A percentile compares a stretch with the other conserved stretches of the same genome.
These are phyloP conservation scores for Orthosia gracilis DNA, from an alignment of 2,888 invertebrate species.

Conservation along the genomic window DNA sequence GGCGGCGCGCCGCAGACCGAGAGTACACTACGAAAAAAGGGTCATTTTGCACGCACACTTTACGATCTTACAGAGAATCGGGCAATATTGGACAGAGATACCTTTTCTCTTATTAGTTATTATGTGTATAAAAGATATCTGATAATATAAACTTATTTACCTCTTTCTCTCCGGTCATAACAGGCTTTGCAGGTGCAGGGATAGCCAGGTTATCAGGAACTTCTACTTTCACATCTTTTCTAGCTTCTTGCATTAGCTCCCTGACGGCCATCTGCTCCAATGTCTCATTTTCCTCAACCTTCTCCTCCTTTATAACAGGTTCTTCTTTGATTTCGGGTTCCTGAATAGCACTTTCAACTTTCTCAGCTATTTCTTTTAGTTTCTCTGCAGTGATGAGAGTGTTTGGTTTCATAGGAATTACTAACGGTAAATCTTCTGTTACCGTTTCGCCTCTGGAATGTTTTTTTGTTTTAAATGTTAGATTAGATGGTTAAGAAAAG, in stretches of 20 bases:
- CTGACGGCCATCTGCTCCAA: constrained; percentile 94
- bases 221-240: constrained; percentile 81
- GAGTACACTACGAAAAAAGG: no score
- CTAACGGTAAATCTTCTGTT: constrained; percentile 90
- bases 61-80: no score
- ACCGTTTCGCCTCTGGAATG: constrained; percentile 88
- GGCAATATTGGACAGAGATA: no score
- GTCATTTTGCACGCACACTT: no score
- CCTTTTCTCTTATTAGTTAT: no score
- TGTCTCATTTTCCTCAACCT: constrained; percentile 75
- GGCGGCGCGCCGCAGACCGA: no score
- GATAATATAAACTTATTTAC: constrained; percentile 69
- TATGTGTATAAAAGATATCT: background rate
- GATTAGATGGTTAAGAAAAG: background rate
- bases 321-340: constrained; percentile 80
- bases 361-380: constrained; percentile 86
- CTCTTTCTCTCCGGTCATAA: constrained; percentile 92
- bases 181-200: constrained; percentile 90
- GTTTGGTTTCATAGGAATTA: constrained; percentile 93
- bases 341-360: constrained; percentile 88
- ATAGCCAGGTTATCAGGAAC: constrained; percentile 84
- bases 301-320: constrained; percentile 72
- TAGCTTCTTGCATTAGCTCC: constrained; percentile 93
- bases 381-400: constrained; percentile 90
- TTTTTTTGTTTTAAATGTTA: constrained; percentile 2